phyloP scores from a whole-genome alignment of 2,797 vertebrate genomes.

The Eurystomus glaucurus region DNA sequence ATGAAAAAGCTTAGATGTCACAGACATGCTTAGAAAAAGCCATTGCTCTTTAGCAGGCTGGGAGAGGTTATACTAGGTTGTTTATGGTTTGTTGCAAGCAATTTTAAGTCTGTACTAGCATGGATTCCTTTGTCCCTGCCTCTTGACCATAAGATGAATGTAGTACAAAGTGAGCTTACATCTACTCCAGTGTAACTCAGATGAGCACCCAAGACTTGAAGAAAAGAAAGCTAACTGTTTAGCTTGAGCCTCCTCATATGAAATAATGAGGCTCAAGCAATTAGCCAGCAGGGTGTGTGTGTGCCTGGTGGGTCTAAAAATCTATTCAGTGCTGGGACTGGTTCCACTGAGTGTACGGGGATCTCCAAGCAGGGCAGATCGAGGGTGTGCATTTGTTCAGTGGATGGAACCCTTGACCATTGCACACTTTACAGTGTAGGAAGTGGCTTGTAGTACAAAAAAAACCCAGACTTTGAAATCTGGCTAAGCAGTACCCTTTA shows the following conservation, averaged over 20 bases:
- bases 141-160: not conserved
- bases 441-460: not conserved
- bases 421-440: not conserved
- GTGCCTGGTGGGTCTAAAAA: not conserved
- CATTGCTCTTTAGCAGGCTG: not conserved
- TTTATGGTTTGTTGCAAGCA: not conserved
- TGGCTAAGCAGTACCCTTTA: not conserved
- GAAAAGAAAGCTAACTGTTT: not conserved
- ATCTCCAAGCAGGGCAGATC: not conserved
- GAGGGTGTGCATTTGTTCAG: rapidly evolving
- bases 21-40: not conserved
- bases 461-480: not conserved
- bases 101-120: not conserved
- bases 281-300: not conserved
- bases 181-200: not conserved
- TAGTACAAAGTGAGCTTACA: not conserved
- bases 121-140: not conserved
- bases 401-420: not conserved
- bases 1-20: not conserved
- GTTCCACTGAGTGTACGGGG: not conserved
- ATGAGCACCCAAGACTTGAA: not conserved
- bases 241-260: not conserved
- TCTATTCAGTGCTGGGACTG: not conserved
- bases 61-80: not conserved
- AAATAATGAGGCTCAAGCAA: not conserved